These are phyloP conservation scores for Margarornis squamiger DNA, from an alignment of 2,797 vertebrate genomes.

Conservation along the genomic window DNA sequence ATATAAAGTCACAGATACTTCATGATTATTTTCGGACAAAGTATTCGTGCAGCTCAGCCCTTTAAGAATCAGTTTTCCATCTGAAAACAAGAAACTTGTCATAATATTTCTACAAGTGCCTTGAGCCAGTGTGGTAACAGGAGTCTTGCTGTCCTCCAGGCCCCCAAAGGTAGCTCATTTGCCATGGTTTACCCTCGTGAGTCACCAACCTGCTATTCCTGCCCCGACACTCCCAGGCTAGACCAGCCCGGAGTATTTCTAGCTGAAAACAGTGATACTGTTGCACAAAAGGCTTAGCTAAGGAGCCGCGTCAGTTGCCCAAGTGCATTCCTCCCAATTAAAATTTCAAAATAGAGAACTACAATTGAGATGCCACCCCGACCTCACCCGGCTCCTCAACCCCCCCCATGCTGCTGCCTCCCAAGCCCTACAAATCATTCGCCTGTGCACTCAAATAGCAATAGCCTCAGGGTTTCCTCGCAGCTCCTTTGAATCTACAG, in stretches of 20 bases:
- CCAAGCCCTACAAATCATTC: not conserved
- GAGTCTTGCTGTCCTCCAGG: not conserved
- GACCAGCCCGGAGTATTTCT: not conserved
- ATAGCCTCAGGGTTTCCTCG: not conserved
- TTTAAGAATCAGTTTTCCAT: not conserved
- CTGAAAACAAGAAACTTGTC: not conserved
- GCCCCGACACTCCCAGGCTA: not conserved
- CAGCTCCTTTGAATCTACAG: not conserved
- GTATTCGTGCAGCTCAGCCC: not conserved
- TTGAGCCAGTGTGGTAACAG: rapidly evolving
- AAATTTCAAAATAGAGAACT: not conserved
- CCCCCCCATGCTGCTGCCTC: rapidly evolving
- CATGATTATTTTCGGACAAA: not conserved
- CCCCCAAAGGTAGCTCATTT: not conserved
- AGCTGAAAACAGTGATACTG: not conserved
- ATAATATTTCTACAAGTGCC: not conserved
- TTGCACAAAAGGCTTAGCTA: conserved; percentile 18
- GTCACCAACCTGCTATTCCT: not conserved
- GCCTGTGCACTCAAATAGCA: not conserved
- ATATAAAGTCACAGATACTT: not conserved
- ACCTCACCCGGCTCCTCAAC: not conserved
- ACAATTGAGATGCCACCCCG: not conserved
- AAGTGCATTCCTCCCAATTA: not conserved
- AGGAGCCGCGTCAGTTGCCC: not conserved
- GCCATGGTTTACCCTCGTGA: not conserved